Conservation (phyloP, 2,113 vertebrate species). For the Mustela nigripes region DNA sequence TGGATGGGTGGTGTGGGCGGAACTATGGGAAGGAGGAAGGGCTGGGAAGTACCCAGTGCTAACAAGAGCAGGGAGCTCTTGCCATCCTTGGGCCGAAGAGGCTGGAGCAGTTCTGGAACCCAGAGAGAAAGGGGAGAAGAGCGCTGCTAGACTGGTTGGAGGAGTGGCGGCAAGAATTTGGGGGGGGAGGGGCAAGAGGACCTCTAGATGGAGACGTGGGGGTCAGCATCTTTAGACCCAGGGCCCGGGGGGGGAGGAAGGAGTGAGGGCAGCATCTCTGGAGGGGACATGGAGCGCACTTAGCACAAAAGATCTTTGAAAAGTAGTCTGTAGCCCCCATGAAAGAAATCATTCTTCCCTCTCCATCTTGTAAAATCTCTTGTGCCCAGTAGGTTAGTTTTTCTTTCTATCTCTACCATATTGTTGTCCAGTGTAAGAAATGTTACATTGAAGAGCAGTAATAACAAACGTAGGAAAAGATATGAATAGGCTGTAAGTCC, state of each 20-base stretch:
- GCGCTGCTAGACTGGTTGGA: background rate
- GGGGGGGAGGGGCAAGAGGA: background rate
- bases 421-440: background rate
- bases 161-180: background rate
- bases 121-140: background rate
- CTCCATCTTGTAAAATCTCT: background rate
- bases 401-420: background rate
- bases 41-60: background rate
- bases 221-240: background rate
- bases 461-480: slow-evolving; percentile 37
- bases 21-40: background rate
- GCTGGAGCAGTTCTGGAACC: background rate
- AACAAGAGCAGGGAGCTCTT: background rate
- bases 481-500: background rate
- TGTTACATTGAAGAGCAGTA: background rate
- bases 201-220: background rate
- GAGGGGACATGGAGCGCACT: background rate
- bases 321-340: background rate
- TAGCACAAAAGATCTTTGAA: slow-evolving; percentile 15
- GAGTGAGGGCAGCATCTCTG: background rate
- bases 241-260: background rate
- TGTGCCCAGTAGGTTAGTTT: background rate
- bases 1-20: background rate
- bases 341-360: slow-evolving; percentile 14
- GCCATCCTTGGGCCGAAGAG: background rate